Base-by-base conservation (phyloP, 2,113 vertebrate genomes). In the Alaudala cheleensis region DNA sequence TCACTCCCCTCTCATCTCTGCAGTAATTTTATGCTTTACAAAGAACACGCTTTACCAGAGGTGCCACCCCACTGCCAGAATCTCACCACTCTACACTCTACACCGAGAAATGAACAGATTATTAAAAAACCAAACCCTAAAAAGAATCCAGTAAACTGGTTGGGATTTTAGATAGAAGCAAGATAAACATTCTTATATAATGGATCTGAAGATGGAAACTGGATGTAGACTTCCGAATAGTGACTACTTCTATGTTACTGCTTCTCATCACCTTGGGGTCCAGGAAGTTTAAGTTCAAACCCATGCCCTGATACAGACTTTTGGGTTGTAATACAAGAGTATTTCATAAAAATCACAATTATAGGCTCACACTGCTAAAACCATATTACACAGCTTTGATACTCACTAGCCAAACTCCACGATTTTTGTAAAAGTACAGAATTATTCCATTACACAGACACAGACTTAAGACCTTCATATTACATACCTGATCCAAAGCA, bases 61-160 rank as follows among this genome's bases (percentile, higher is more conserved):
- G 6, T 2, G 1, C 4, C 6, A 23, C 8, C 6, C 21, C 4
- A 2, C 0, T 45, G 29, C 10, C 17, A 44, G 16, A 14, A 65
- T 24, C 17, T 31, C 18, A 31, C 13, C 37, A 58, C 2, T 1
- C 50, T 33, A 71, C 8, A 16, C 12, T 24, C 2, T 20, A 20
- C 14, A 51, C 50, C 1, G 0, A 67, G 5, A 86, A 74, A 81
- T 1, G 0, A 76, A 66, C 6, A 71, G 33, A 10, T 7, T 64
- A 14, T 10, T 7, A 22, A 44, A 44, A 42, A 10, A 1, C 5
- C 7, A 64, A 44, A 44, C 10, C 6, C 11, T 37, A 56, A 47
- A 56, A 60, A 60, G 9, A 85, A 51, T 3, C 1, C 51, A 70
- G 23, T 33, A 57, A 73, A 79, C 15, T 19, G 9, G 10, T 2